phyloP scores from a whole-genome alignment of 1,140 invertebrate species.

The Acromyrmex echinatior region DNA sequence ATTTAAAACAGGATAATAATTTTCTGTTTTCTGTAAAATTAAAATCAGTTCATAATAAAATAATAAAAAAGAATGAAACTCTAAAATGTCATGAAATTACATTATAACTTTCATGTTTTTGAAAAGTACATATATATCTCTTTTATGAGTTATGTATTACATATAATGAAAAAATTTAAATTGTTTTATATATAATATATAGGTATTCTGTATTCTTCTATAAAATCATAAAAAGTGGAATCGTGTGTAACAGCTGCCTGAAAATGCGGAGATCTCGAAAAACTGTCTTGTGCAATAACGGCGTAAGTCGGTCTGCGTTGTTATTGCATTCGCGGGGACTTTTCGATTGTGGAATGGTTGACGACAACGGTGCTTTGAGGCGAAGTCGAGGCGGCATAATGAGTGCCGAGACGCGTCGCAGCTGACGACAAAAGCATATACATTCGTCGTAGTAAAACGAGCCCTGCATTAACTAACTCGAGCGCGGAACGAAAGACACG shows the following conservation, averaged over 20 bases:
- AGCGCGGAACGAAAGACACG: conserved; percentile 54
- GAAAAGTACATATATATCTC: background rate
- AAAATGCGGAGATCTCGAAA: background rate
- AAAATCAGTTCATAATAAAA: background rate
- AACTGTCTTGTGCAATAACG: conserved; percentile 31
- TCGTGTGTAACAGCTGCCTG: background rate
- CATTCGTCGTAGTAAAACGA: conserved; percentile 58
- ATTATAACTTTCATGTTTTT: too few species aligned
- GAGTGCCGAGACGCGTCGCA: conserved; percentile 52
- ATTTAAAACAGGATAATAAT: background rate
- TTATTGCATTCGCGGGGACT: conserved; percentile 30
- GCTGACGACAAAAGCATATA: conserved; percentile 61
- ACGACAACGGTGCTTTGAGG: conserved; percentile 49
- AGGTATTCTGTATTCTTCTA: background rate
- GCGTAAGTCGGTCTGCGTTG: conserved; percentile 18
- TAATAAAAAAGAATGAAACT: too few species aligned
- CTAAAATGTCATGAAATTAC: too few species aligned
- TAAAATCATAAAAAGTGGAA: background rate
- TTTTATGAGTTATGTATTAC: background rate
- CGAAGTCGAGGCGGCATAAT: conserved; percentile 49
- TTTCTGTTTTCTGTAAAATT: background rate
- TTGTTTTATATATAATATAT: background rate
- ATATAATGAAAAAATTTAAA: background rate
- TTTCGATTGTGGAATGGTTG: conserved; percentile 19
- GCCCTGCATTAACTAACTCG: conserved; percentile 59